These are phyloP conservation scores for Palaemon carinicauda DNA, from an alignment of 1,140 invertebrate species.

Conservation along the genomic window DNA sequence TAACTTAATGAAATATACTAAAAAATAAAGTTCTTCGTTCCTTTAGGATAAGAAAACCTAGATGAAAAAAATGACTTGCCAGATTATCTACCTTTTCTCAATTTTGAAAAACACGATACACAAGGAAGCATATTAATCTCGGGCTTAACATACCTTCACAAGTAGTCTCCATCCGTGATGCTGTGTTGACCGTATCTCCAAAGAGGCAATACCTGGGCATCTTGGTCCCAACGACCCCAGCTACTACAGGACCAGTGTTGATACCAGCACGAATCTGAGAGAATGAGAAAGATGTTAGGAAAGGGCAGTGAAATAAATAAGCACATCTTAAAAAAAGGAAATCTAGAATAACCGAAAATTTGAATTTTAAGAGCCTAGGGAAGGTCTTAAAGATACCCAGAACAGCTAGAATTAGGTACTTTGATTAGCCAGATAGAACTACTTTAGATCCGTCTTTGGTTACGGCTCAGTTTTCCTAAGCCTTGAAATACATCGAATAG, in stretches of 20 bases:
- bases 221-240: slow-evolving; percentile 51
- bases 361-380: background rate
- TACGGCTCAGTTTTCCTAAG: no score
- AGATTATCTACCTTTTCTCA: no score
- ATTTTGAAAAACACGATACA: no score
- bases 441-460: no score
- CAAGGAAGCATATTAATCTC: no score
- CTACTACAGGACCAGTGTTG: slow-evolving; percentile 68
- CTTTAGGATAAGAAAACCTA: no score
- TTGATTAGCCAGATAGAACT: no score
- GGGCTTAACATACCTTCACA: slow-evolving; percentile 25
- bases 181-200: slow-evolving; percentile 94
- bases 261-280: slow-evolving; percentile 70
- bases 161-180: slow-evolving; percentile 83
- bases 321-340: background rate
- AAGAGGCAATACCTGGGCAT: slow-evolving; percentile 84
- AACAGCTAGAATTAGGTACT: no score
- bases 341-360: background rate
- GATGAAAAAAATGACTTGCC: no score
- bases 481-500: no score
- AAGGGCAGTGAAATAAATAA: background rate
- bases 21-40: no score
- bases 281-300: background rate
- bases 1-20: no score
- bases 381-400: background rate